Base-by-base conservation (phyloP, 2,797 vertebrate genomes). In the Denticeps clupeoides region DNA sequence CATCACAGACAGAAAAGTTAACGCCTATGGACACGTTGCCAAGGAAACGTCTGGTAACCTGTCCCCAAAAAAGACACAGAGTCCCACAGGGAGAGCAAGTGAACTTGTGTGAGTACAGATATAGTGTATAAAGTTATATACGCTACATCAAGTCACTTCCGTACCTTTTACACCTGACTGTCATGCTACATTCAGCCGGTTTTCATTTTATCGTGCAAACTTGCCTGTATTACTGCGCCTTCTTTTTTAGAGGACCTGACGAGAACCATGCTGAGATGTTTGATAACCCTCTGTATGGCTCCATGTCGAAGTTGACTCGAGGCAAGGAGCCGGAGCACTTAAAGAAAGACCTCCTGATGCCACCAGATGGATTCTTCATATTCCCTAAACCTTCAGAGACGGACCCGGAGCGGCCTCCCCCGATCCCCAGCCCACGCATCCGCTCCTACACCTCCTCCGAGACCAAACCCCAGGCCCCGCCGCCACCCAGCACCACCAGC, bases 211-310 rank as follows among this genome's bases (percentile, higher is more conserved):
- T 16, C 18, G 35, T 12, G 75, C 75, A 7, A 64, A 22, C 15
- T 87, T 88, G 11, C n/a, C n/a, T n/a, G n/a, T n/a, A n/a, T n/a
- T n/a, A n/a, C n/a, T n/a, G n/a, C n/a, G n/a, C n/a, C n/a, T n/a
- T n/a, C n/a, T n/a, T n/a, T n/a, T n/a, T n/a, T n/a, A n/a, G n/a
- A n/a, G n/a, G n/a, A n/a, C n/a, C n/a, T n/a, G 80, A 83, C 1
- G 70, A 63, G 1, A 71, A 60, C 22, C 40, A 53, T 4, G 75
- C 87, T 0, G 89, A 89, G 77, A 97, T 99, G 93, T 89, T 97
- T n/a, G 92, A 96, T 59, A 99, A 99, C 67, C 95, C 93, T 0
- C 78, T 99, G 1, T 99, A 99, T 0, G 93, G 87, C n/a, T 82
- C 80, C 1, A 81, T 83, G 84, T 65, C 37, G 24, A 68, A 81